Evolutionary conservation across 2,113 vertebrate genomes (phyloP).

Genomic region (Myanophis thanlyinensis): DNA sequence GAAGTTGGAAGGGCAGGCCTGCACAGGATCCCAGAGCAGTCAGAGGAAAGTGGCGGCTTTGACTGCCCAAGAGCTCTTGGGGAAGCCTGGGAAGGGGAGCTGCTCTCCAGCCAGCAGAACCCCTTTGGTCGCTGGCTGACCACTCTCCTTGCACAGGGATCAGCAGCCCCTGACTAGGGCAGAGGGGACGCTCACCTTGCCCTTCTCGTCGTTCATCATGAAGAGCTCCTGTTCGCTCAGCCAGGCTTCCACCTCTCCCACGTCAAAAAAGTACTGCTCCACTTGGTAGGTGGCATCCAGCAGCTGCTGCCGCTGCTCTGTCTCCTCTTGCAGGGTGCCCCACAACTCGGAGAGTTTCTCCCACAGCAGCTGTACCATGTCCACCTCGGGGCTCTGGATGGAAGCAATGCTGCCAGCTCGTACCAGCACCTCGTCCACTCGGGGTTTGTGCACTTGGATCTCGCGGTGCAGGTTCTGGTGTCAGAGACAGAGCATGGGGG

Average conservation of each 20-base stretch:
- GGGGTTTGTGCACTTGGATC: constrained; percentile 80
- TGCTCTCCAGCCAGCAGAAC: background rate
- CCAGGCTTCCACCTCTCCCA: constrained; percentile 90
- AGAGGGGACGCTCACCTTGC: constrained; percentile 77
- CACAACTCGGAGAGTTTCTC: constrained; percentile 81
- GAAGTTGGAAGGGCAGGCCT: background rate
- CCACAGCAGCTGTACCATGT: constrained; percentile 73
- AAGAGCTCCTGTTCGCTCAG: constrained; percentile 93
- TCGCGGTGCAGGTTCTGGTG: constrained; percentile 84
- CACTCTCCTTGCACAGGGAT: background rate
- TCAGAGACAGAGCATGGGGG: accelerated
- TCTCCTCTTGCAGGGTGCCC: constrained; percentile 77
- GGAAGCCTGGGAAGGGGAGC: background rate
- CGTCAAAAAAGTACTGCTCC: constrained; percentile 91
- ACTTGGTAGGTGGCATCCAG: constrained; percentile 90
- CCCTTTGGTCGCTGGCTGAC: background rate
- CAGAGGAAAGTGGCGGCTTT: background rate
- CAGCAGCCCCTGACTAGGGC: background rate
- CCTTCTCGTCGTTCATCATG: constrained; percentile 94
- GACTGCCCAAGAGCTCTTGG: background rate
- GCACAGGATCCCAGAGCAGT: background rate
- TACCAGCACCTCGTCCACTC: constrained; percentile 86
- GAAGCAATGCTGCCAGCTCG: constrained; percentile 76
- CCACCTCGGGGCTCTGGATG: constrained; percentile 82
- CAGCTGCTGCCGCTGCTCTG: constrained; percentile 80